Conservation (phyloP, 2,888 invertebrate species). For the Matsumyia berberina region DNA sequence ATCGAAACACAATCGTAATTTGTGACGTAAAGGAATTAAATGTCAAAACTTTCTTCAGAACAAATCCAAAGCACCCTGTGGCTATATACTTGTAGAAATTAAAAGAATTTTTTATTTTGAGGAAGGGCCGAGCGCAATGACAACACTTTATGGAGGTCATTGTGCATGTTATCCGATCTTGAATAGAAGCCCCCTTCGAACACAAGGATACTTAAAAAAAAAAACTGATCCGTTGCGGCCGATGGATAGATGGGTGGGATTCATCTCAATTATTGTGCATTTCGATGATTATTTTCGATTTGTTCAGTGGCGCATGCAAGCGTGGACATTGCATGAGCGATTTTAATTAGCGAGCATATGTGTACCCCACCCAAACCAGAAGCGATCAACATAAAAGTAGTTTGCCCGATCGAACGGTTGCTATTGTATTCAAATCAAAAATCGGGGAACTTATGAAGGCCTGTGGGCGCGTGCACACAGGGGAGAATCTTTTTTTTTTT, state of each 20-base stretch:
- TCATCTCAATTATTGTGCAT: constrained; percentile 31
- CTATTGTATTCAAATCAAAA: constrained; percentile 58
- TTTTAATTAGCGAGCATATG: constrained; percentile 59
- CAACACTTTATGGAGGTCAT: background rate
- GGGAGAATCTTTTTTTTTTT: constrained; percentile 29
- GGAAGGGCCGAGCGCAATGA: constrained; percentile 10
- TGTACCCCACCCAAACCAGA: constrained; percentile 56
- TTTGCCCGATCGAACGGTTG: constrained; percentile 8
- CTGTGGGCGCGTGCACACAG: constrained; percentile 17
- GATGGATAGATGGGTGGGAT: constrained; percentile 26
- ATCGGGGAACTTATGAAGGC: constrained; percentile 29
- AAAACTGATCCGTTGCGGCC: constrained; percentile 16
- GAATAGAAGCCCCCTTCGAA: constrained; percentile 17
- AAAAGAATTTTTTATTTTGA: constrained; percentile 28
- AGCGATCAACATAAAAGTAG: constrained; percentile 24
- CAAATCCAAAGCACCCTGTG: no score
- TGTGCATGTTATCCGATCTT: constrained; percentile 39
- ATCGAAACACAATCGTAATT: no score
- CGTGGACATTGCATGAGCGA: constrained; percentile 62
- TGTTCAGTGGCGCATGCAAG: constrained; percentile 67
- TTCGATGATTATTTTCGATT: constrained; percentile 39
- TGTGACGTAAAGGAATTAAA: no score
- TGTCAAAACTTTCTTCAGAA: no score
- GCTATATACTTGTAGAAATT: background rate
- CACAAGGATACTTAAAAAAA: background rate